Conservation (phyloP, 2,113 vertebrate species). For the Pelmatolapia mariae region DNA sequence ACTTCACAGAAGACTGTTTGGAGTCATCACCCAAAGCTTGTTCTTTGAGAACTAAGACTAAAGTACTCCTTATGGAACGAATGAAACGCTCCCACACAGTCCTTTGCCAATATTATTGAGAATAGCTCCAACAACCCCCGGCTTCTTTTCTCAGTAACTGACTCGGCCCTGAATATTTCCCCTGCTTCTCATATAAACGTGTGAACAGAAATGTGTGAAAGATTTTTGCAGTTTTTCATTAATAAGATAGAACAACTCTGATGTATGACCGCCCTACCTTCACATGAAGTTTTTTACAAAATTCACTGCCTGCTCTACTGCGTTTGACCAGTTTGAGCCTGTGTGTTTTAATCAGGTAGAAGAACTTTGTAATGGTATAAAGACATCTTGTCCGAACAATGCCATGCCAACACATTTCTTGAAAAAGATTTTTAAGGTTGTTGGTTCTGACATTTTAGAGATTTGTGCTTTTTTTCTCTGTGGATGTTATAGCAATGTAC, state of each 20-base stretch:
- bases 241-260: background rate
- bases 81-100: fast-evolving
- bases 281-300: background rate
- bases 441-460: background rate
- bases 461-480: background rate
- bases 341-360: background rate
- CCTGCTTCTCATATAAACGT: background rate
- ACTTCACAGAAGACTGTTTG: background rate
- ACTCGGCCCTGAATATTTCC: background rate
- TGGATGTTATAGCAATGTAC: background rate
- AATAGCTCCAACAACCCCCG: background rate
- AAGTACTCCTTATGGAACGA: fast-evolving
- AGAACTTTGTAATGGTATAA: fast-evolving
- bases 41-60: background rate
- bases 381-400: fast-evolving
- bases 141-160: fast-evolving
- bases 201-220: background rate
- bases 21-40: background rate
- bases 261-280: fast-evolving
- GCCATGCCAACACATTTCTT: background rate
- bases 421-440: background rate
- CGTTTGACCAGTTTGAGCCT: fast-evolving
- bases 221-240: fast-evolving
- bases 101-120: background rate
- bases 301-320: background rate